Conservation (phyloP, 2,888 invertebrate genomes). For the Deilephila porcellus region DNA sequence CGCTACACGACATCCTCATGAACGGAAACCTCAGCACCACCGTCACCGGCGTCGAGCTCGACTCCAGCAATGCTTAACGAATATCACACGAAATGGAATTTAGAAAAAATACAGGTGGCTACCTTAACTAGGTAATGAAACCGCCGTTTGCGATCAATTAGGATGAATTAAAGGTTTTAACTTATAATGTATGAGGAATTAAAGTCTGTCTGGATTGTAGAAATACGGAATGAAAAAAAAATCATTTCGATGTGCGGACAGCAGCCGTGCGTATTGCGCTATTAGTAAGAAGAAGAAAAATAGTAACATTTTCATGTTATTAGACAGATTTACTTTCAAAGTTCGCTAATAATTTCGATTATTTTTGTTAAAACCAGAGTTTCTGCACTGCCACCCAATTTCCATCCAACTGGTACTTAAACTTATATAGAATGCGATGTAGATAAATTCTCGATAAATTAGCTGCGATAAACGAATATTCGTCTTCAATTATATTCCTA, state of each 20-base stretch:
- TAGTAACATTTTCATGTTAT: too few species aligned
- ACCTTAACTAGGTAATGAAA: background rate
- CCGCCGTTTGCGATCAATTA: too few species aligned
- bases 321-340: background rate
- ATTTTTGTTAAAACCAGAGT: background rate
- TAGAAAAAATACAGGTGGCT: background rate
- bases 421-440: too few species aligned
- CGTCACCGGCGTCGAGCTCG: slow-evolving; percentile 91
- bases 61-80: slow-evolving; percentile 91
- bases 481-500: slow-evolving; percentile 29
- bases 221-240: too few species aligned
- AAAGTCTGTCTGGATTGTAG: too few species aligned
- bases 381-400: background rate
- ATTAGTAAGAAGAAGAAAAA: too few species aligned
- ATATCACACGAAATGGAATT: background rate
- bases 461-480: slow-evolving; percentile 8
- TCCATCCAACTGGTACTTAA: slow-evolving; percentile 3
- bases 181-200: too few species aligned
- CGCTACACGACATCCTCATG: slow-evolving; percentile 86
- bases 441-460: slow-evolving; percentile 4
- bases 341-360: background rate
- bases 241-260: too few species aligned
- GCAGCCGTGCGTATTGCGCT: too few species aligned
- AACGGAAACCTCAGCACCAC: slow-evolving; percentile 92
- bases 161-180: too few species aligned